Conservation (phyloP, 2,888 invertebrate genomes). For the Punctoribates punctum region DNA sequence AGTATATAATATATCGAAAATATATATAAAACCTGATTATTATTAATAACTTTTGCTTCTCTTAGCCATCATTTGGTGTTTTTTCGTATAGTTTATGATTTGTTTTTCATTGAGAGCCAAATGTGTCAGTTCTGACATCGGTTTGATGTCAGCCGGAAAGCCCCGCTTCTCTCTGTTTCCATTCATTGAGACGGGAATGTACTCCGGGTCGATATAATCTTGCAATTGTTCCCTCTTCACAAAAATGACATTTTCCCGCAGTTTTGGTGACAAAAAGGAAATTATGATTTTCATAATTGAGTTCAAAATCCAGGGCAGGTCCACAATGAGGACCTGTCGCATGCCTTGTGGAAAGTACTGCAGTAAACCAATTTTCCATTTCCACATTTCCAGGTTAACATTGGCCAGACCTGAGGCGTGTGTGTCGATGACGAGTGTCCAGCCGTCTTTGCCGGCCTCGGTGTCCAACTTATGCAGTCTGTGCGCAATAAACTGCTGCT, state of each 20-base stretch:
- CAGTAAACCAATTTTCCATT: conserved; percentile 4
- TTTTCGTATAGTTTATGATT: conserved; percentile 13
- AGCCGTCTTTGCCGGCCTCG: conserved; percentile 25
- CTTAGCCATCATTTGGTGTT: conserved; percentile 20
- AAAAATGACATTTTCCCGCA: neutral
- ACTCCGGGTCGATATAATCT: conserved; percentile 22
- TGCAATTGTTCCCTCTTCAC: conserved; percentile 1
- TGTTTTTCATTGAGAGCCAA: conserved; percentile 33
- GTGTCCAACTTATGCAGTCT: conserved; percentile 27
- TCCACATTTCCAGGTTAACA: conserved; percentile 25
- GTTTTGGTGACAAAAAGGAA: conserved; percentile 6
- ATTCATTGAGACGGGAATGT: conserved; percentile 4
- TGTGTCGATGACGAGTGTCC: conserved; percentile 20
- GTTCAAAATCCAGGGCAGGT: conserved; percentile 35
- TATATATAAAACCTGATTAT: neutral
- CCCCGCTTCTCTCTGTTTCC: conserved; percentile 17
- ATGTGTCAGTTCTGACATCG: conserved; percentile 11
- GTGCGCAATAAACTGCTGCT: conserved; percentile 24
- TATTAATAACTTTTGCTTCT: neutral
- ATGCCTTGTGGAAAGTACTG: conserved; percentile 22
- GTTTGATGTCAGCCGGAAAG: conserved; percentile 8
- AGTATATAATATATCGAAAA: neutral
- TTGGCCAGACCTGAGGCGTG: conserved; percentile 15
- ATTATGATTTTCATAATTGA: conserved; percentile 28
- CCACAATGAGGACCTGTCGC: neutral